Percentiles rank a stretch among this genome's conserved stretches.
Evolutionary conservation across 2,797 vertebrate genomes (phyloP).

Genomic region (Iguana delicatissima): DNA sequence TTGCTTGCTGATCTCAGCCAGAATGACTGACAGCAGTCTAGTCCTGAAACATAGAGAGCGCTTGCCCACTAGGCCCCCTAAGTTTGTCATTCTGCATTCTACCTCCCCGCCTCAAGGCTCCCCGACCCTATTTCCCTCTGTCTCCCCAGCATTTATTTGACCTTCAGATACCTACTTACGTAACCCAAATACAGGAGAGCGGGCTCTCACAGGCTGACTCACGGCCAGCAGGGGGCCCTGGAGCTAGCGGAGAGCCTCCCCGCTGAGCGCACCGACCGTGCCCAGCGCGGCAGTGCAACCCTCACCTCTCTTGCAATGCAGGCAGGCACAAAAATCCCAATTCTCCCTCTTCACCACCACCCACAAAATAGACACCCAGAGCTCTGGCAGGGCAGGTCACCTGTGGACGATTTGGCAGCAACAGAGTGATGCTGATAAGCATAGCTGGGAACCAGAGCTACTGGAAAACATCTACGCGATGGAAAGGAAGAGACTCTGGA

Average conservation of each 20-base stretch:
- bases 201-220: too few relatives aligned
- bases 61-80: not conserved
- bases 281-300: too few relatives aligned
- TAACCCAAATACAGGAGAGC: not conserved
- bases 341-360: too few relatives aligned
- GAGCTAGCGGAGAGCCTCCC: too few relatives aligned
- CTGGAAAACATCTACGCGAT: not conserved
- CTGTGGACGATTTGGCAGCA: not conserved
- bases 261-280: too few relatives aligned
- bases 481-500: rapidly evolving
- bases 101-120: not conserved
- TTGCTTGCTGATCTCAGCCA: slow-evolving; percentile 3
- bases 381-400: not conserved
- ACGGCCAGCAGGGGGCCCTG: slow-evolving; percentile 10
- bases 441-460: rapidly evolving
- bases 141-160: slow-evolving; percentile 4
- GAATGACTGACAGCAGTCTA: not conserved
- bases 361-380: not conserved
- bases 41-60: not conserved
- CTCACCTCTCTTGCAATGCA: not conserved
- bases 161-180: slow-evolving; percentile 30
- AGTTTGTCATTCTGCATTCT: not conserved
- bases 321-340: not conserved
- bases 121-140: not conserved
- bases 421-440: not conserved